Conservation (phyloP, 2,113 vertebrate species). For the Cettia cetti region DNA sequence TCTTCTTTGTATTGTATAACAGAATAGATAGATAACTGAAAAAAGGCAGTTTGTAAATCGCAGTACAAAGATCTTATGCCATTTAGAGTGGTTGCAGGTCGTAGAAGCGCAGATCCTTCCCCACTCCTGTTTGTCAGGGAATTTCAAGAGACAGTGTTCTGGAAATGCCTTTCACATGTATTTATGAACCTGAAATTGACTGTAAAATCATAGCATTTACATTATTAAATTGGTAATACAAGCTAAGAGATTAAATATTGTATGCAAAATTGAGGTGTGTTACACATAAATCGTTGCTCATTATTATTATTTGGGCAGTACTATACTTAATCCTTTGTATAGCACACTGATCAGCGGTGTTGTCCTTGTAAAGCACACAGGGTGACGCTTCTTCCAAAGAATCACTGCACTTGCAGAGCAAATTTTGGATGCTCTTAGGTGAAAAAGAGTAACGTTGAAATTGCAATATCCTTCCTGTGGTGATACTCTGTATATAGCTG, state of each 20-base stretch:
- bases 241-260: neutral
- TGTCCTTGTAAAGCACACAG: neutral
- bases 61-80: neutral
- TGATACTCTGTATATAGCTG: neutral
- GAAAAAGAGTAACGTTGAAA: neutral
- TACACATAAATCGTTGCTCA: neutral
- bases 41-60: neutral
- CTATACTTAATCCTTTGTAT: neutral
- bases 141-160: neutral
- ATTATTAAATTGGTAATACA: fast-evolving
- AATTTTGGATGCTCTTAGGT: neutral
- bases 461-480: neutral
- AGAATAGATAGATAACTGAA: neutral
- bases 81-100: neutral
- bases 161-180: neutral
- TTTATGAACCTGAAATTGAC: neutral
- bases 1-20: neutral
- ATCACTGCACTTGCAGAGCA: neutral
- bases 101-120: neutral
- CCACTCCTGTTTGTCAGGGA: neutral
- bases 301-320: neutral
- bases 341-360: neutral
- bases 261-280: neutral
- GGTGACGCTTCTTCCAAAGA: neutral
- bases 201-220: neutral